Base-by-base conservation (phyloP, 37 sponge, comb jelly and placozoan genomes). In the Eunapius fragilis region DNA sequence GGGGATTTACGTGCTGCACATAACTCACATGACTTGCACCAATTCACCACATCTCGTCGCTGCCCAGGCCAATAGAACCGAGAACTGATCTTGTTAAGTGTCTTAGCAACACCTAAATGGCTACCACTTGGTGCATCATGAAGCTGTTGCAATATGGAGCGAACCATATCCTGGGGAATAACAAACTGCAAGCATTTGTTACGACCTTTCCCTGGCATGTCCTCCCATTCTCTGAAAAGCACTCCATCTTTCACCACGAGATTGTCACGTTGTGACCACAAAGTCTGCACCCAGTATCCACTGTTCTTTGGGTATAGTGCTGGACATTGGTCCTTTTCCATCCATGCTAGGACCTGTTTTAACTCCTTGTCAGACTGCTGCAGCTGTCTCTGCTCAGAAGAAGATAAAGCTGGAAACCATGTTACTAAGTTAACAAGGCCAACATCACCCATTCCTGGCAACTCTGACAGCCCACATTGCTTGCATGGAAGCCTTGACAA, bases 11-110 rank as follows among this genome's bases (percentile, higher is more conserved):
- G 22, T 58, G 58, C 14, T 17, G 58, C 58, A 58, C 58, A 58
- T 58, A 58, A 17, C 58, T 58, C 58, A 0, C 58, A 58, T 10
- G 22, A 17, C 58, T 58, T 30, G 22, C 58, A 58, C 58, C 58
- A 58, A 58, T 58, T 58, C 14, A 17, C 14, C 58, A 58, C 58
- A 58, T 58, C 58, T 11, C 22, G 14, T 58, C 14, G 58, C 22
- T 58, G 58, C 14, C 58, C 58, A 58, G 58, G 58, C 58, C 58
- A 58, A 71, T 10, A 82, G 75, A 82, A 82, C 6, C 27, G 30
- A 25, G 28, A 34, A 32, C 45, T 70, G n/a, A 33, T 71, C 34
- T 69, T 68, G 4, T 45, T 22, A 27, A 81, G 72, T 27, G 82
- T 81, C 34, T 81, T 45, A 45, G 47, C 47, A 45, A 45, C 47